A percentile compares a stretch with the other conserved stretches of the same genome.
Conservation (phyloP, 2,797 vertebrate genomes). For the Halcyon leucocephala region DNA sequence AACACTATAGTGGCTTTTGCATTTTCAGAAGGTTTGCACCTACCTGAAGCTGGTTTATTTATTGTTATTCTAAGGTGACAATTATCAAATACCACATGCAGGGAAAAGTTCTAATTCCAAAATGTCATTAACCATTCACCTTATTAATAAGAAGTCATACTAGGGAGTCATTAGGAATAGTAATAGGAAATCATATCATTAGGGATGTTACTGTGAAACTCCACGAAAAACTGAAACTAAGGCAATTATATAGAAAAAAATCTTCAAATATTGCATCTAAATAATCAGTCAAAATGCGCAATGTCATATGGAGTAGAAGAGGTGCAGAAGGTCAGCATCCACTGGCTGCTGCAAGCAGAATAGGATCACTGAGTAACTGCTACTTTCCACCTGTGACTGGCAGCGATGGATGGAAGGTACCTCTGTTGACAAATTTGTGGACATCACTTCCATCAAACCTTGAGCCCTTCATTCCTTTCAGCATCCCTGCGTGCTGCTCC, state of each 20-base stretch:
- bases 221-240: background rate
- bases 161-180: background rate
- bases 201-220: background rate
- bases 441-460: background rate
- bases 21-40: background rate
- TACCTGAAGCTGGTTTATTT: background rate
- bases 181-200: background rate
- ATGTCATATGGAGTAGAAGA: rapidly evolving
- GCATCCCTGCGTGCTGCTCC: rapidly evolving
- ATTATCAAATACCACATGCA: background rate
- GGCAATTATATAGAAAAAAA: background rate
- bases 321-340: background rate
- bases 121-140: background rate
- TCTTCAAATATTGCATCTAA: rapidly evolving
- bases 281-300: background rate
- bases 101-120: background rate
- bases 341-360: background rate
- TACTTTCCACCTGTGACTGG: background rate
- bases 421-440: rapidly evolving
- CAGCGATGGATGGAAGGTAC: background rate
- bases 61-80: background rate
- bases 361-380: background rate
- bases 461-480: background rate
- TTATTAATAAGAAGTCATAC: background rate
- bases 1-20: background rate